Base-by-base conservation (phyloP, 2,888 invertebrate genomes). In the Smittia aterrima region DNA sequence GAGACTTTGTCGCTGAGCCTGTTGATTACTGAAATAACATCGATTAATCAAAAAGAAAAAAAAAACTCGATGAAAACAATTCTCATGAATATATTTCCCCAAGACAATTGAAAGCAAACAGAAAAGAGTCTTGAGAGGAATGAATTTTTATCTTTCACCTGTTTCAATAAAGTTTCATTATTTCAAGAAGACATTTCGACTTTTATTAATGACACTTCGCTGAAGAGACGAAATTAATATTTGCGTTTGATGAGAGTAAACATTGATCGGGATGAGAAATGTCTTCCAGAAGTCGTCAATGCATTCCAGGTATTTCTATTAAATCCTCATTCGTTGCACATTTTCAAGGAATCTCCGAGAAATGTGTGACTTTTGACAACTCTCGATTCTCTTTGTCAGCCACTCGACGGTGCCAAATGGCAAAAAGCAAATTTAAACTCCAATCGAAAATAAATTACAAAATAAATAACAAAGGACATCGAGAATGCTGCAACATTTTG, bases 151-250 rank as follows among this genome's bases (percentile, higher is more conserved):
- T n/a, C n/a, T 18, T 54, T 18, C 70, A 70, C 70, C 70, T 70
- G 70, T 70, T 53, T 20, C 32, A 70, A 70, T 54, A 70, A 70
- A 27, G 16, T 20, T 27, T 25, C 53, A 27, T 53, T 27, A 53
- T 54, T 20, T 54, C 53, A n/a, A 9, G 16, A n/a, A 24, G 24
- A 70, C 7, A 22, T 20, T 67, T 67, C 41, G 67, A 67, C 67
- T 20, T 20, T 11, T 67, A 67, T 67, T 67, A 67, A 67, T 67
- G 67, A 67, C 32, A 27, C 6, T 13, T 16, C 62, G 24, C 25
- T 64, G n/a, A n/a, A 62, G 58, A 1, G 58, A 18, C 7, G 47
- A n/a, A 47, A 47, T 16, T 47, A 11, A 32, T 32, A 32, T 47
- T 47, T 47, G 47, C 16, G n/a, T 47, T 47, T n/a, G 16, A n/a